Evolutionary conservation across 2,797 vertebrate species (phyloP).

Genomic region (Cygnus olor): DNA sequence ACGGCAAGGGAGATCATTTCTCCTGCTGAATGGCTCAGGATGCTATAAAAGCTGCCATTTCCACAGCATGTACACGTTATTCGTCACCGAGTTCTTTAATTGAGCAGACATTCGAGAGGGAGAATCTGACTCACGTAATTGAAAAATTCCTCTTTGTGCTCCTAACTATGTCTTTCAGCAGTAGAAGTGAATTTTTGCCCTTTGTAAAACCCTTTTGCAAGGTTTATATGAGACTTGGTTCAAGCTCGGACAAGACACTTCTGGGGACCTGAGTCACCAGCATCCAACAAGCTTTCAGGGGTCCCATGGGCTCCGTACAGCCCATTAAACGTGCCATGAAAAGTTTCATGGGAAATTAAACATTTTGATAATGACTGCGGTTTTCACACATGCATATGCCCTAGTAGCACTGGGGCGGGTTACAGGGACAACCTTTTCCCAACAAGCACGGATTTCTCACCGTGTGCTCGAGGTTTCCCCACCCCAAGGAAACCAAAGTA

Average conservation of each 20-base stretch:
- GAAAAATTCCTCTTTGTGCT: not conserved
- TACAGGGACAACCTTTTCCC: not conserved
- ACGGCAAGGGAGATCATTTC: not conserved
- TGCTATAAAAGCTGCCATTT: not conserved
- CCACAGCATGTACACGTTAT: fast-evolving
- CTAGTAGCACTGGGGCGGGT: not conserved
- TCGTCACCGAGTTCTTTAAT: not conserved
- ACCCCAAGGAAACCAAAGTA: not conserved
- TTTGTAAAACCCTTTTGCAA: not conserved
- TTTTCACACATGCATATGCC: not conserved
- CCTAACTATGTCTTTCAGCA: not conserved
- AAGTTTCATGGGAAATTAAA: not conserved
- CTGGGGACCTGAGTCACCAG: not conserved
- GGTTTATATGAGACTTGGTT: not conserved
- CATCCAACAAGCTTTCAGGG: not conserved
- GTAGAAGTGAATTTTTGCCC: not conserved
- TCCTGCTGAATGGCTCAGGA: not conserved
- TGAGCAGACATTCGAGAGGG: not conserved
- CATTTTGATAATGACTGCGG: not conserved
- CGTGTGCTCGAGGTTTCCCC: not conserved
- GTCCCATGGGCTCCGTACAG: not conserved
- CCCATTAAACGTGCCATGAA: fast-evolving
- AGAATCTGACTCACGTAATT: not conserved
- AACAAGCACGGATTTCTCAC: not conserved
- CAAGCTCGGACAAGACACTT: not conserved